Base-by-base conservation (phyloP, 2,888 invertebrate species). In the Caenorhabditis uteleia region DNA sequence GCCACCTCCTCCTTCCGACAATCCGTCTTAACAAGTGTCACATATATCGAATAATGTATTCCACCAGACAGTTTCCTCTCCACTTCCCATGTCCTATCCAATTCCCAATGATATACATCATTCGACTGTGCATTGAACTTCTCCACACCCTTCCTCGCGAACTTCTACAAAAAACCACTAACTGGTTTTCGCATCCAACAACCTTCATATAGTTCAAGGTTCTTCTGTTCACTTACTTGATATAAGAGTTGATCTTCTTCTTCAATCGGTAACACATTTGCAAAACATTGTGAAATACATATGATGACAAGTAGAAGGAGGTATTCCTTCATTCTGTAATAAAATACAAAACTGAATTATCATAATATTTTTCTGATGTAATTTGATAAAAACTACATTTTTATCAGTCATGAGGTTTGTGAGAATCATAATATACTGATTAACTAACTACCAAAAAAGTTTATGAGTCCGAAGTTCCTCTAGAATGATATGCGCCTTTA, bases 101-200 rank as follows among this genome's bases (percentile, higher is more conserved):
- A 59, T 25, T 61, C 64, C 70, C 70, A 65, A 44, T 57, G 60
- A 61, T 58, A 75, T 34, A 59, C 45, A 43, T 72, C 72, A 50
- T 77, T 75, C 47, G 77, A 77, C 42, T 77, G 59, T 21, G 56
- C 55, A 43, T 77, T 77, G 48, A 68, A 64, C 44, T 74, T 70
- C 33, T 65, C 53, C 12, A 74, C 68, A 25, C 70, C 71, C 53
- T 72, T 62, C 10, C 57, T 36, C 8, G 74, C 74, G 25, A 74
- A 65, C 21, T 56, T 56, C 74, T 77, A n/a, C n/a, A n/a, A n/a
- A n/a, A n/a, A n/a, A 33, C n/a, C n/a, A n/a, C n/a, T n/a, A n/a
- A n/a, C n/a, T n/a, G n/a, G n/a, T 33, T 33, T 33, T 12, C 33
- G 33, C 16, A 36, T 36, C 20, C 36, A 20, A 18, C 16, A 18